phyloP scores from a whole-genome alignment of 2,888 invertebrate genomes.

The Anticlea derivata region DNA sequence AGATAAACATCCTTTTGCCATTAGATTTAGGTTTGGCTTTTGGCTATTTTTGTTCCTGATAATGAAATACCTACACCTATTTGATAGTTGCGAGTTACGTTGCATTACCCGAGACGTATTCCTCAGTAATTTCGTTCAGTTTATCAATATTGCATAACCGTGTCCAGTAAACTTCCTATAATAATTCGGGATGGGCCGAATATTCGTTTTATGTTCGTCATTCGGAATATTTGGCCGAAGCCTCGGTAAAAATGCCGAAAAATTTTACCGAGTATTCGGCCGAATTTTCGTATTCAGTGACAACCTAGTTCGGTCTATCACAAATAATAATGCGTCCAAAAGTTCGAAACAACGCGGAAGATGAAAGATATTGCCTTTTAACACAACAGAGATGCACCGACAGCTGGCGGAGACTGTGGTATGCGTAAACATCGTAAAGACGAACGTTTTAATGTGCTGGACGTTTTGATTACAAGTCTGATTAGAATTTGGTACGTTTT shows the following conservation, averaged over 20 bases:
- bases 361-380: conserved; percentile 20
- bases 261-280: too few species aligned
- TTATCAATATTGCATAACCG: conserved; percentile 4
- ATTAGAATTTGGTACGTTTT: conserved; percentile 1
- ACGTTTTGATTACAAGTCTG: conserved; percentile 16
- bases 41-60: too few species aligned
- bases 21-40: too few species aligned
- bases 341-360: conserved; percentile 32
- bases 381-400: conserved; percentile 32
- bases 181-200: too few species aligned
- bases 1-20: not conserved
- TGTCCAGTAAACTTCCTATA: conserved; percentile 20
- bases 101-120: too few species aligned
- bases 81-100: not conserved
- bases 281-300: too few species aligned
- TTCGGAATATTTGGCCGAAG: too few species aligned
- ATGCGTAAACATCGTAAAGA: conserved; percentile 41
- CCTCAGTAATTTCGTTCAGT: not conserved
- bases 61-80: too few species aligned
- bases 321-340: conserved; percentile 6
- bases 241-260: too few species aligned
- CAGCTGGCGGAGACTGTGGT: conserved; percentile 23
- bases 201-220: too few species aligned
- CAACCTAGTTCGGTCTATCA: too few species aligned
- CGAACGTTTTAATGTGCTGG: conserved; percentile 16